phyloP scores from a whole-genome alignment of 2,113 vertebrate species.

The Prietella phreatophila region DNA sequence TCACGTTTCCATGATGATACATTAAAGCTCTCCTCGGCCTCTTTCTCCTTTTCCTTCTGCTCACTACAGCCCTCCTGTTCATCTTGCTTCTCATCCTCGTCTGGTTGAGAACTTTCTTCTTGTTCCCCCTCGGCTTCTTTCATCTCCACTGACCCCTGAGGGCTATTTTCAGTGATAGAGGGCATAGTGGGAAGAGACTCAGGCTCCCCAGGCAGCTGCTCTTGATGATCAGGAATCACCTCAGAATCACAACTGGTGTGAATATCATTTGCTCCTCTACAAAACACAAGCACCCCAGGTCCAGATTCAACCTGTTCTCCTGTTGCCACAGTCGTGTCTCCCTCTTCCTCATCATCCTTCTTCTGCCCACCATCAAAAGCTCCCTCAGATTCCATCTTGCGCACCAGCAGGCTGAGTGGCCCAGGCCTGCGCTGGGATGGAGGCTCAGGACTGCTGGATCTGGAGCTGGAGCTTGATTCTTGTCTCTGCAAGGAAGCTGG shows the following conservation, averaged over 20 bases:
- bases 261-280: conserved; percentile 1
- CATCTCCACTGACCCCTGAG: conserved; percentile 32
- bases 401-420: conserved; percentile 72
- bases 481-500: conserved; percentile 59
- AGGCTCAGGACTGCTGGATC: conserved; percentile 76
- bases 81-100: conserved; percentile 41
- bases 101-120: conserved; percentile 23
- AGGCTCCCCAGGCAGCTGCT: not conserved
- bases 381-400: conserved; percentile 75
- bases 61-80: conserved; percentile 1
- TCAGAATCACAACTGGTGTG: conserved; percentile 18
- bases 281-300: conserved; percentile 19
- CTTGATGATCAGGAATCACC: conserved; percentile 13
- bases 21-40: not conserved
- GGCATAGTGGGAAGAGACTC: conserved; percentile 33
- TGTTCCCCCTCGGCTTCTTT: conserved; percentile 42
- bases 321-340: not conserved
- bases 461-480: conserved; percentile 73
- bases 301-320: conserved; percentile 1
- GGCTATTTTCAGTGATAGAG: conserved; percentile 26
- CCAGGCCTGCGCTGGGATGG: conserved; percentile 59
- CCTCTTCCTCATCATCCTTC: conserved; percentile 40
- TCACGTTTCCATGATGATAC: conserved; percentile 37
- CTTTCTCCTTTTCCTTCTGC: conserved; percentile 40
- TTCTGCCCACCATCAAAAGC: conserved; percentile 50